phyloP scores from a whole-genome alignment of 2,113 vertebrate genomes.

The Indri indri region DNA sequence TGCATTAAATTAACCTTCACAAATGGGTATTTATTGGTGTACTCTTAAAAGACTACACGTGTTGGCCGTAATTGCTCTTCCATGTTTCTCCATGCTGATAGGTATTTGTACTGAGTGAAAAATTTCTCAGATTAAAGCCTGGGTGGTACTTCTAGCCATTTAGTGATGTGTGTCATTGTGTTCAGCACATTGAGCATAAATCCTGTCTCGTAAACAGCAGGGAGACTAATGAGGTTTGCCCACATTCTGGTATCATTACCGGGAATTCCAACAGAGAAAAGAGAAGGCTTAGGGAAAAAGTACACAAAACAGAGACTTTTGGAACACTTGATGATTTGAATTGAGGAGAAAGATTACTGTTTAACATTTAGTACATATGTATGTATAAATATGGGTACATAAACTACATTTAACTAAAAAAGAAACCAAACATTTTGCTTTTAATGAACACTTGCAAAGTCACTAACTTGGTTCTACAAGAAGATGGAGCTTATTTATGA shows the following conservation, averaged over 20 bases:
- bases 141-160: conserved; percentile 77
- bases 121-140: conserved; percentile 79
- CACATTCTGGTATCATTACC: conserved; percentile 78
- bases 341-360: neutral
- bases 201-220: conserved; percentile 85
- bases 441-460: conserved; percentile 70
- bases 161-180: conserved; percentile 85
- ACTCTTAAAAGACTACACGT: conserved; percentile 78
- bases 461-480: conserved; percentile 69
- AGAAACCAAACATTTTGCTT: conserved; percentile 63
- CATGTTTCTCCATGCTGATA: conserved; percentile 67
- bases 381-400: neutral
- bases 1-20: conserved; percentile 87
- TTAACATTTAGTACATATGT: neutral
- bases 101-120: conserved; percentile 79
- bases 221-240: conserved; percentile 81
- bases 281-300: conserved; percentile 55
- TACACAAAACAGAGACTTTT: conserved; percentile 13
- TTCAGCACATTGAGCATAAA: conserved; percentile 83
- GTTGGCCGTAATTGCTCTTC: conserved; percentile 76
- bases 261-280: conserved; percentile 77
- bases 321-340: neutral
- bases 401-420: neutral
- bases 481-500: conserved; percentile 65
- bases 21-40: conserved; percentile 84